phyloP scores from a whole-genome alignment of 1,140 invertebrate genomes.

The Lethocerus indicus region DNA sequence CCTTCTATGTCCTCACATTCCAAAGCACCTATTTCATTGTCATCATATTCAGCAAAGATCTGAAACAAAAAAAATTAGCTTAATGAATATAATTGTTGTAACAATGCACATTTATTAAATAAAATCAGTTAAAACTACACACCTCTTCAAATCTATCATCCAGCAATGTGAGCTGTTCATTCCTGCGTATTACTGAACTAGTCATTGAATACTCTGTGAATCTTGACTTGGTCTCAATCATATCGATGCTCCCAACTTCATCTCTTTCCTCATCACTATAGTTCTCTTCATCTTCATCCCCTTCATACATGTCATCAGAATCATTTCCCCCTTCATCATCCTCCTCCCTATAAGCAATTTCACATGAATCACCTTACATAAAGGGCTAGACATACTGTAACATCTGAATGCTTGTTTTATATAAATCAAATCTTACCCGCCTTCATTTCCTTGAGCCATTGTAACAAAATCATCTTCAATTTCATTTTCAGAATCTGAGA shows the following conservation, averaged over 20 bases:
- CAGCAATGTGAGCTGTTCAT: slow-evolving; percentile 61
- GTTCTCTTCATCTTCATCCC: slow-evolving; percentile 32
- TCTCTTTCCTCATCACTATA: slow-evolving; percentile 27
- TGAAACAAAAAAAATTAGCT: slow-evolving; percentile 24
- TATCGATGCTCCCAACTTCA: slow-evolving; percentile 35
- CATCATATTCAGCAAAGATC: slow-evolving; percentile 75
- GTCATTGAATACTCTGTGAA: slow-evolving; percentile 92
- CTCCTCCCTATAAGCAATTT: background rate
- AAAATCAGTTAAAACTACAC: slow-evolving; percentile 7
- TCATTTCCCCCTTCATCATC: slow-evolving; percentile 20
- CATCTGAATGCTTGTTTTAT: too few relatives aligned
- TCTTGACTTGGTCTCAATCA: slow-evolving; percentile 68
- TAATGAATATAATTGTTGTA: slow-evolving; percentile 7
- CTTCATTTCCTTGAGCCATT: slow-evolving; percentile 55
- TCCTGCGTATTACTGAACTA: slow-evolving; percentile 75
- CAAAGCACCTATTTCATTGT: slow-evolving; percentile 74
- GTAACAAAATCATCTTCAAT: slow-evolving; percentile 85
- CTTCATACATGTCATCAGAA: slow-evolving; percentile 22
- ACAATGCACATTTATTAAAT: background rate
- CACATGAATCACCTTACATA: background rate
- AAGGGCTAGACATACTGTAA: too few relatives aligned
- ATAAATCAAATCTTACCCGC: slow-evolving; percentile 22
- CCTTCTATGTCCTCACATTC: slow-evolving; percentile 84
- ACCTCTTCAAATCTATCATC: slow-evolving; percentile 89
- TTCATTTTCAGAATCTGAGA: slow-evolving; percentile 60